Percentiles rank a stretch among this genome's conserved stretches.
Evolutionary conservation across 2,113 vertebrate species (phyloP).

Genomic region (Oncorhynchus gorbuscha): DNA sequence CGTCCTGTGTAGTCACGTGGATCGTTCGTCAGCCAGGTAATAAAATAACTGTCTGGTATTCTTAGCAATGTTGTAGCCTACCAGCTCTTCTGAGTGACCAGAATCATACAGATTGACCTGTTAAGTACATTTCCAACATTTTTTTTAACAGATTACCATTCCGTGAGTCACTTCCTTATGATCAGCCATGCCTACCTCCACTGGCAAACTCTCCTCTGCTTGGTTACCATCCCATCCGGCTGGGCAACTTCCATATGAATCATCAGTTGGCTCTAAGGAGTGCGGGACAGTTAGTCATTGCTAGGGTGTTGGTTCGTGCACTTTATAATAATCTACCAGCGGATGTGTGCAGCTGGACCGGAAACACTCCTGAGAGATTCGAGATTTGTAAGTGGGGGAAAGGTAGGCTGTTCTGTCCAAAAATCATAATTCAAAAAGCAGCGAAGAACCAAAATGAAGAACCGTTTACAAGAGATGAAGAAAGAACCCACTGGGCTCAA

Average conservation of each 20-base stretch:
- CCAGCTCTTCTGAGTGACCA: neutral
- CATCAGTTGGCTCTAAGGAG: neutral
- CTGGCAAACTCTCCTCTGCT: neutral
- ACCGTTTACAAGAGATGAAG: no score
- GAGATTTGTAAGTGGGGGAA: neutral
- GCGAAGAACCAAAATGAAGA: no score
- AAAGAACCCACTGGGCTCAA: no score
- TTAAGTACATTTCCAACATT: no score
- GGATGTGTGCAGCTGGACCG: neutral
- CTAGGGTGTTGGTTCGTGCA: neutral
- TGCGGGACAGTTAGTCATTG: neutral
- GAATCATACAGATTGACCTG: no score
- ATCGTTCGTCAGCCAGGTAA: no score
- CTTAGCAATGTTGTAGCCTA: neutral
- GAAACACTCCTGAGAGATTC: neutral
- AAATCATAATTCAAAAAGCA: neutral
- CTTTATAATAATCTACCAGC: neutral
- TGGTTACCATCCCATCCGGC: neutral
- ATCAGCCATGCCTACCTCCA: neutral
- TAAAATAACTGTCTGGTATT: no score
- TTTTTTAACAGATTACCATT: neutral
- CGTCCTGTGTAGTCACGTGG: no score
- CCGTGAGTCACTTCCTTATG: neutral
- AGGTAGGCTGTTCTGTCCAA: neutral
- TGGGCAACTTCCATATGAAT: neutral